A percentile compares a stretch with the other conserved stretches of the same genome.
Conservation (phyloP, 2,888 invertebrate species). For the Stenoptilia bipunctidactyla region DNA sequence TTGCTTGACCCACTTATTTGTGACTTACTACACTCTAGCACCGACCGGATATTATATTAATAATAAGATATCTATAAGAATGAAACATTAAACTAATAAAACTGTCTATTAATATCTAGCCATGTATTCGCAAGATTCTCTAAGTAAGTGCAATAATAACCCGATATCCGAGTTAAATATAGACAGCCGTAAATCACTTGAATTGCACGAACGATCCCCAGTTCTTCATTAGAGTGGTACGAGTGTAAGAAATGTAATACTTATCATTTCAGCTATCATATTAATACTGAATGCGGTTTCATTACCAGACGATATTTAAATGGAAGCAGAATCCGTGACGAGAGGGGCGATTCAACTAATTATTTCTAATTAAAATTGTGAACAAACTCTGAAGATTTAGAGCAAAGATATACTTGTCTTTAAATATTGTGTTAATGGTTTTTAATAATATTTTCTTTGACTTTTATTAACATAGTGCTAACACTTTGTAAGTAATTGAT, state of each 20-base stretch:
- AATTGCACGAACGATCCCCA: slow-evolving; percentile 5
- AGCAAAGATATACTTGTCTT: no score
- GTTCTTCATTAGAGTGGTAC: slow-evolving; percentile 15
- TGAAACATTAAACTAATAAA: no score
- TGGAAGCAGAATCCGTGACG: slow-evolving; percentile 41
- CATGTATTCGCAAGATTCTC: no score
- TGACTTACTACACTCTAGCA: background rate
- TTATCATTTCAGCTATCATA: slow-evolving; percentile 23
- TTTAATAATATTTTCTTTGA: no score
- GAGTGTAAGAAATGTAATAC: slow-evolving; percentile 8
- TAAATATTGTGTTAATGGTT: no score
- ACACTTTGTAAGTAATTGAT: no score
- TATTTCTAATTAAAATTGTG: slow-evolving; percentile 42
- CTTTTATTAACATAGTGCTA: no score
- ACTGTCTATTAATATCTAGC: no score
- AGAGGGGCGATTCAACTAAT: slow-evolving; percentile 38
- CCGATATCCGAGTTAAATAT: background rate
- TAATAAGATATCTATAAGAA: no score
- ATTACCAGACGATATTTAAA: slow-evolving; percentile 30
- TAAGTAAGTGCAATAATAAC: background rate
- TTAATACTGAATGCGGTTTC: slow-evolving; percentile 21
- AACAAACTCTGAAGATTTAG: slow-evolving; percentile 36
- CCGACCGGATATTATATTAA: no score
- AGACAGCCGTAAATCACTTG: background rate
- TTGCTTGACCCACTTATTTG: slow-evolving; percentile 65